These are phyloP conservation scores for Macrocentrus cingulum DNA, from an alignment of 1,140 invertebrate species.

Conservation along the genomic window DNA sequence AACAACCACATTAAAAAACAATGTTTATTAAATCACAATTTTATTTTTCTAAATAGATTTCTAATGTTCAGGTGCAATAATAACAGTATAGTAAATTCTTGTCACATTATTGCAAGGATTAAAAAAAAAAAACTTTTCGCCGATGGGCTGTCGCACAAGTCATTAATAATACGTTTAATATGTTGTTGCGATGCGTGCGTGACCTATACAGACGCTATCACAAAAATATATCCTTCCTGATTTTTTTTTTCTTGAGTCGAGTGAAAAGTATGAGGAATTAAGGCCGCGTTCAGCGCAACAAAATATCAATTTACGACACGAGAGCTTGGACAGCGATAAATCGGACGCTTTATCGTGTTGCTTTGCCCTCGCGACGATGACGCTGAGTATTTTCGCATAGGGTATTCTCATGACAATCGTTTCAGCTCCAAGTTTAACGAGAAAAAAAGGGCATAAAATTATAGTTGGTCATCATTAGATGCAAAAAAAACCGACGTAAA, in stretches of 20 bases:
- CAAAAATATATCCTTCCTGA: not conserved
- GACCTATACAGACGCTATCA: not conserved
- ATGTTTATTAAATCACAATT: no score
- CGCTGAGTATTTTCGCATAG: constrained; percentile 24
- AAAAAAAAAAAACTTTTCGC: no score
- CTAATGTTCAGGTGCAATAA: no score
- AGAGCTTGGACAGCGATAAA: constrained; percentile 22
- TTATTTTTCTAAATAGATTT: no score
- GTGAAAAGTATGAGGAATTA: constrained; percentile 6
- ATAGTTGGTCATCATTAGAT: no score
- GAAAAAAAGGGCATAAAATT: no score
- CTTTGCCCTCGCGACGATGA: constrained; percentile 6
- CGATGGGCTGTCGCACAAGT: no score
- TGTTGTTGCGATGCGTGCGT: not conserved
- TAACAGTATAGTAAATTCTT: no score
- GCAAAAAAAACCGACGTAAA: no score
- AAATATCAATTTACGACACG: constrained; percentile 27
- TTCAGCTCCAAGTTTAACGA: no score
- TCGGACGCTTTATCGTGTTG: constrained; percentile 27
- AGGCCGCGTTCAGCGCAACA: constrained; percentile 7
- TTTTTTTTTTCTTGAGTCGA: constrained; percentile 1
- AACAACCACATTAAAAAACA: not conserved
- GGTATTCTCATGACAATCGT: not conserved
- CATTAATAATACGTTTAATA: no score
- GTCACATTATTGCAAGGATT: no score